Percentiles rank a stretch among this genome's conserved stretches.
phyloP scores from a whole-genome alignment of 2,113 vertebrate genomes.

The Hippocampus barbouri region DNA sequence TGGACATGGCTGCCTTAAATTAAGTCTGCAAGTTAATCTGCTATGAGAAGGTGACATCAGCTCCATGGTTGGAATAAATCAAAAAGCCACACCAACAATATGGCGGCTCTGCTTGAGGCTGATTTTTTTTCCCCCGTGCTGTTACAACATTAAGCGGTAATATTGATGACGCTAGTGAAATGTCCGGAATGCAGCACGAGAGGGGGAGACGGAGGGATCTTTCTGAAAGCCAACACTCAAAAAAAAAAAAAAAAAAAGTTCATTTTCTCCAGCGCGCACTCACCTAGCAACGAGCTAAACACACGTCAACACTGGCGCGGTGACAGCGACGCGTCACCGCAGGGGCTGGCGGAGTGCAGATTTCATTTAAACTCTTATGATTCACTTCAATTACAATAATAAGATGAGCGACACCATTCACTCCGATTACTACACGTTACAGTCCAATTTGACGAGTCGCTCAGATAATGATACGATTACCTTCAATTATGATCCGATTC shows the following conservation, averaged over 20 bases:
- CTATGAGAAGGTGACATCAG: background rate
- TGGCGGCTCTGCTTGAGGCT: background rate
- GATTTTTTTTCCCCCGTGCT: constrained; percentile 2
- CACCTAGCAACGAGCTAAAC: constrained; percentile 69
- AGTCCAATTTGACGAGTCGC: no score
- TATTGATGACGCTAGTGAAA: constrained; percentile 10
- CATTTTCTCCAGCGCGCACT: constrained; percentile 57
- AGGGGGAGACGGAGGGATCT: constrained; percentile 16
- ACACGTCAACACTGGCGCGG: constrained; percentile 61
- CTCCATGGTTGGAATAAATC: background rate
- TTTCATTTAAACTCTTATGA: background rate
- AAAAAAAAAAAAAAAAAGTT: constrained; percentile 35
- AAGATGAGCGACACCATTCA: background rate
- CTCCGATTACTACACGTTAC: background rate
- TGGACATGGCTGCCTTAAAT: background rate
- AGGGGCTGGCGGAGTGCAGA: background rate
- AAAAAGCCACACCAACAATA: background rate
- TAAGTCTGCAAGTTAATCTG: background rate
- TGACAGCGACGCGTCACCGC: constrained; percentile 33
- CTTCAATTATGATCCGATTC: no score
- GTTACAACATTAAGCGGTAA: constrained; percentile 5
- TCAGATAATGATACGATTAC: no score
- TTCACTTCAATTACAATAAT: background rate
- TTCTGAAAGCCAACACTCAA: constrained; percentile 25
- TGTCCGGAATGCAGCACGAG: constrained; percentile 27